Base-by-base conservation (phyloP, 35 echinoderm and acorn worm genomes). In the Ophiothrix spiculata region DNA sequence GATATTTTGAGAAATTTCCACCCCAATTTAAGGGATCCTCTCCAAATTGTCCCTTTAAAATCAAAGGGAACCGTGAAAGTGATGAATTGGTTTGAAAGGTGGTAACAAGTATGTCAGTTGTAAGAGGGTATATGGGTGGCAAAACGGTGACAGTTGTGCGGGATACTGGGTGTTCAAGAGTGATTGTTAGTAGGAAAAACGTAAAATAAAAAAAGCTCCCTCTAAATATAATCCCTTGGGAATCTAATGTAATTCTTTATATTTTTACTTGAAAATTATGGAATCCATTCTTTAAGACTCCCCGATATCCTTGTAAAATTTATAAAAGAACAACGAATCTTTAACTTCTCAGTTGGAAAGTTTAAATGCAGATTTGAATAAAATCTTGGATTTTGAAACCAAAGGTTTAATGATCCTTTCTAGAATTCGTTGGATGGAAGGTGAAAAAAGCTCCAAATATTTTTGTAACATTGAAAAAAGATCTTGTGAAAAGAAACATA, bases 401-500 rank as follows among this genome's bases (percentile, higher is more conserved):
- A 28, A 15, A 25, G 60, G 60, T 69, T 69, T 69, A 28, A n/a
- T 69, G 3, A 28, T 69, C 8, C 17, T 15, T 15, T 69, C 60
- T 69, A 15, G 25, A 6, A 69, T 69, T 2, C 17, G 29, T 4
- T 69, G 60, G 60, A 28, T 28, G 3, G 60, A 69, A 69, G 60
- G 60, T 12, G 60, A 69, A 28, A 10, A 69, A 15, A 69, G 60
- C 29, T 69, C 60, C 17, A 69, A 69, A 69, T 69, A 69, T 69
- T 69, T 69, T 69, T 69, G 60, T 25, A 69, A 69, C 60, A 15
- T 80, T 16, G 78, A 80, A 39, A 39, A 80, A 32, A 35, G 78
- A 21, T 39, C 78, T 39, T 80, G 17, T 80, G 78, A 80, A 41
- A 38, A 42, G 78, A 80, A 80, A 39, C 38, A 39, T 40, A 80